Base-by-base conservation (phyloP, 2,797 vertebrate genomes). In the Danio kyathit region DNA sequence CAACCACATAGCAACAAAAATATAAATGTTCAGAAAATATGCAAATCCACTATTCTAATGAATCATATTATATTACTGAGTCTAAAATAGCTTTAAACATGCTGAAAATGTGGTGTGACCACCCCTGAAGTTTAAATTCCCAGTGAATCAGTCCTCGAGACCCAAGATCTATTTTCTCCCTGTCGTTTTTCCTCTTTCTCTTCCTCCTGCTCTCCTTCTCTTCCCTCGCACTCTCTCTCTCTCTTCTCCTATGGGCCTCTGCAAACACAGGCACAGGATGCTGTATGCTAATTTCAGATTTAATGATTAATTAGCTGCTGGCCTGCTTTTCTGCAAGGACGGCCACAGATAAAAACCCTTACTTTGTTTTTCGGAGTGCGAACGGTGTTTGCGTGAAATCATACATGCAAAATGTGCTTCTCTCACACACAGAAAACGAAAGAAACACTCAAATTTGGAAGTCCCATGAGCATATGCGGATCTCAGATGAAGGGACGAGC, bases 271-370 rank as follows among this genome's bases (percentile, higher is more conserved):
- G 72, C 80, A 56, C 59, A 82, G 75, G 85, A 84, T 77, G 74
- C 75, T 76, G 75, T 88, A 86, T 88, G 83, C 82, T 86, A 84
- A 85, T 85, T 85, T 84, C 71, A 85, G 73, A 80, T 89, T 85
- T 87, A 88, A 85, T 88, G 86, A 85, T 84, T 88, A 74, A 86
- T 85, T 88, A 85, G 88, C 81, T 77, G 74, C 78, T 77, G 80
- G 74, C 83, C 83, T 86, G 76, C 81, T 88, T 88, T 87, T 83
- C 74, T 19, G 52, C 78, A 74, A 79, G 81, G 82, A 80, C 75
- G 79, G 75, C 84, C 73, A 81, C 71, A 41, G 56, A 78, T 82
- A 86, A 77, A 87, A 81, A 56, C 51, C 51, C 82, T 73, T 72
- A 41, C 82, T 79, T 84, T 82, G 77, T 83, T 81, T 75, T 82